Evolutionary conservation across 2,888 invertebrate genomes (phyloP), one percentile per base, ranked within the genome.

Genomic region (Caenorhabditis sinica): DNA sequence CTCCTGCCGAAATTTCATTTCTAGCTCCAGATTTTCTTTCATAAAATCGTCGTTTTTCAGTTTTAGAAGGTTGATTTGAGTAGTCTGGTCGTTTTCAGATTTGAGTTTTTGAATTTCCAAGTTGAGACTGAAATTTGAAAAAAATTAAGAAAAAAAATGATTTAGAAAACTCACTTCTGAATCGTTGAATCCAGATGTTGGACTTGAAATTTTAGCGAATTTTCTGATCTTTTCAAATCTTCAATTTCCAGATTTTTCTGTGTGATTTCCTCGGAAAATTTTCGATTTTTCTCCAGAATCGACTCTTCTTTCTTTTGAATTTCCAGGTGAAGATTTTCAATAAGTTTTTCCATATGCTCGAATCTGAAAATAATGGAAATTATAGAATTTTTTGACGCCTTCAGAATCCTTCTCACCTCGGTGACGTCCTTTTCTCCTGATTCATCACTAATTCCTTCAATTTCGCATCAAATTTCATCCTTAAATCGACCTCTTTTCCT

Each of bases 401-500:
- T 4, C 33, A 9, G 23, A 23, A 63, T 63, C 30, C 8, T 36
- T 69, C 17, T 45, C 17, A 83, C 83, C 82, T 72, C 23, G 83
- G 79, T 9, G 79, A 79, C 20, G 65, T 65, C 6, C 28, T 56
- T 11, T 66, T 43, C 13, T 81, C 76, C 8, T 71, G 68, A 6
- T 72, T 56, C 60, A 68, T 56, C 43, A 81, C 23, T 0, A 84
- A 49, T 20, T 76, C 71, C 23, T 72, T 75, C 49, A 84, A 33
- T 36, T 81, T 84, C 40, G 49, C 17, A n/a, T 84, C 81, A 43
- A 72, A 84, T 30, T 75, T 25, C 60, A 71, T 49, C 5, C 66
- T 17, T 17, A 84, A 49, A 15, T 80, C 81, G 5, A 72, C 68
- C 56, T 81, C 81, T 61, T 73, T 81, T 33, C 65, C 66, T 49